Base-by-base conservation (phyloP, 2,888 invertebrate genomes). In the Perizoma affinitatum region DNA sequence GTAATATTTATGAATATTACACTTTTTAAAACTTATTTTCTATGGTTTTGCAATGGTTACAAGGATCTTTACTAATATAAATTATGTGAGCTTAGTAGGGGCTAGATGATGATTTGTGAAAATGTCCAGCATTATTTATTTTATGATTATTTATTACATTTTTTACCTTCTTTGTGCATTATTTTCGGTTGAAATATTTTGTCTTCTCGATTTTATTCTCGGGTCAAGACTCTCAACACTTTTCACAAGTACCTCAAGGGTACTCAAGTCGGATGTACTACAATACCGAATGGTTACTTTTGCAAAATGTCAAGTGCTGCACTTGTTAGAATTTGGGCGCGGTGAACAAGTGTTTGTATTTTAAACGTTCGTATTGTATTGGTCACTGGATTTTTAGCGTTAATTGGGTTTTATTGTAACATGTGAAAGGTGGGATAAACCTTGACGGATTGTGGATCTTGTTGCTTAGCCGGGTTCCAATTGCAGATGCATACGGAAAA, bases 241-340 rank as follows among this genome's bases (percentile, higher is more conserved):
- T 64, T 62, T 59, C 22, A 35, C 54, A 54, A 69, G 66, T 54
- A 46, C 60, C 59, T 66, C 42, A 22, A 66, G 46, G 47, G 54
- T 36, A 35, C 65, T 67, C 60, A 49, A 56, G 60, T 62, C 55
- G 56, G 57, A 57, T 59, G 56, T 63, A 55, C 63, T 48, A 68
- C 67, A 70, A 68, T 67, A 61, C 55, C 41, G 46, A 69, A 70
- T 69, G 63, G 69, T 71, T 67, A 67, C 67, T 65, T 58, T 61
- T 61, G 63, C 59, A 65, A 66, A 22, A 69, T 69, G 70, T 70
- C 67, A 67, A 71, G 67, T 45, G 33, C 8, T 36, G 48, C 59
- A 48, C 65, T 65, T 56, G 61, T 61, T 65, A 50, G 63, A 62
- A 58, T 61, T 54, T 58, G 64, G 67, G 69, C 57, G 60, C 54